phyloP scores from a whole-genome alignment of 2,888 invertebrate genomes.

The Nasonovia ribisnigri region DNA sequence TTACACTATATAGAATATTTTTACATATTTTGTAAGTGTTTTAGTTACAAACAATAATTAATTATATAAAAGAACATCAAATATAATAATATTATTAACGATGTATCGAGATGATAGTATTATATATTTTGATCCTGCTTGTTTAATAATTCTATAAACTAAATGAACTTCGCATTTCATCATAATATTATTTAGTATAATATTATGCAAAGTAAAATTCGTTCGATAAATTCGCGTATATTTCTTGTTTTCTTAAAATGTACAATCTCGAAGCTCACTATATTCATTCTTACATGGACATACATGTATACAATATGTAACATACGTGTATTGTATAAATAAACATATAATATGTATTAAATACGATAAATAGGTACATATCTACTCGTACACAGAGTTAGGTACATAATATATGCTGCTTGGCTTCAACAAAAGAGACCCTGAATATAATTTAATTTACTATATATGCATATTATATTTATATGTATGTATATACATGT shows the following conservation, averaged over 20 bases:
- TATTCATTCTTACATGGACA: neutral
- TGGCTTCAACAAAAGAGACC: neutral
- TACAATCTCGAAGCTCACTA: neutral
- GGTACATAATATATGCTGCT: neutral
- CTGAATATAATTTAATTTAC: slow-evolving; percentile 29
- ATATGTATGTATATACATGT: neutral
- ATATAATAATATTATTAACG: neutral
- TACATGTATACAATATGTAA: neutral
- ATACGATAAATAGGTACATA: neutral
- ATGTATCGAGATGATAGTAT: neutral
- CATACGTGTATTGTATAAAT: neutral
- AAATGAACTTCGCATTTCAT: neutral
- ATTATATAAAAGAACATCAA: neutral
- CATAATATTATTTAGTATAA: neutral
- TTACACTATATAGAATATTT: too few relatives aligned
- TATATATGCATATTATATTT: neutral
- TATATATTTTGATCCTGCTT: neutral
- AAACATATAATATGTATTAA: neutral
- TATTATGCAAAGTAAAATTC: neutral
- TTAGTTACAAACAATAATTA: neutral
- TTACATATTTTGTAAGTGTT: neutral
- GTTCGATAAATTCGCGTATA: neutral
- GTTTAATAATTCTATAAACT: neutral
- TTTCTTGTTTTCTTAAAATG: neutral
- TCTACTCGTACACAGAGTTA: neutral